Evolutionary conservation across 2,113 vertebrate species (phyloP), one percentile per base, ranked within the genome.

Genomic region (Mastomys natalensis): DNA sequence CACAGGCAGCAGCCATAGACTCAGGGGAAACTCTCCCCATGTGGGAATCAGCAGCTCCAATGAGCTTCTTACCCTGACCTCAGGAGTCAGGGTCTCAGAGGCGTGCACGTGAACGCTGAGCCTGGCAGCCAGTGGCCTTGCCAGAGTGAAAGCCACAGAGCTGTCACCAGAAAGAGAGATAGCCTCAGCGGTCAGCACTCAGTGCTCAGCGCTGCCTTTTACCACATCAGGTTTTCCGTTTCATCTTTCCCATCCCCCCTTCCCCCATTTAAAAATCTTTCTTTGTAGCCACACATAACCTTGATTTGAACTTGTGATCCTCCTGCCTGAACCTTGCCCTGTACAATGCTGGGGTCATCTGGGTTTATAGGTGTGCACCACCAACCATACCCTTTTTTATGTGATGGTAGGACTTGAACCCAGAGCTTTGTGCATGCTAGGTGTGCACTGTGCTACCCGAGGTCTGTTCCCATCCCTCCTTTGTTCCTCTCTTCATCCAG

Each of bases 31-130:
- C 22, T 22, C 74, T 17, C 10, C 68, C n/a, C 80, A 6, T 9
- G 24, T 24, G 10, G 66, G 34, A 19, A 29, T 40, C 16, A 37
- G 77, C 29, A 34, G 21, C 90, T 58, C 21, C 73, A 40, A 6
- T 12, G 15, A 37, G 53, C 89, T 66, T 53, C 74, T 62, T 53
- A 0, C 13, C 13, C 34, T 62, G 11, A 8, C 51, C 51, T 81
- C 17, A 21, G 12, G 77, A 90, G 73, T 48, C 22, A 53, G 86
- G 37, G 26, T 86, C 45, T 68, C 31, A 12, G 51, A 87, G n/a
- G 2, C 0, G 0, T 22, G 24, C 16, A 1, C 9, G 13, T 24
- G 29, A 15, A 62, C 7, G n/a, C 51, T 64, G 4, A 45, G 51
- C 48, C 55, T 60, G 0, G 86, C 16, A 3, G 26, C 60, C 78